These are phyloP conservation scores for Drosophila obscura DNA, from an alignment of 1,140 invertebrate species.

Conservation along the genomic window DNA sequence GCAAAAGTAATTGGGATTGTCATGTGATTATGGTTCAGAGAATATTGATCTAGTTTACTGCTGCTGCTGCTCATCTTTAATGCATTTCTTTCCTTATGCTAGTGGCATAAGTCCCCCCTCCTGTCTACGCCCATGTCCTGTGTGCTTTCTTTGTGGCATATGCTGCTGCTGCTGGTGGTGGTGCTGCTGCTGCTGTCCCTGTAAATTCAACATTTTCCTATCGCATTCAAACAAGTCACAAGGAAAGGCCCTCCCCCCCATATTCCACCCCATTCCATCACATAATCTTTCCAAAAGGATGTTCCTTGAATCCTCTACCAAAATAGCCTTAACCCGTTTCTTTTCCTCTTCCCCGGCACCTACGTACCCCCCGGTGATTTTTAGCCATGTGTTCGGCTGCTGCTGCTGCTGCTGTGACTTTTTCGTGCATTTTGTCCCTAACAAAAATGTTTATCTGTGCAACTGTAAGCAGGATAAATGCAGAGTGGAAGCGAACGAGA, in stretches of 20 bases:
- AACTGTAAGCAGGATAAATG: slow-evolving; percentile 71
- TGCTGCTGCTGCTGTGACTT: not conserved
- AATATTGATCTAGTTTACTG: no score
- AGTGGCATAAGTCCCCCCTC: not conserved
- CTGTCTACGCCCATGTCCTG: slow-evolving; percentile 11
- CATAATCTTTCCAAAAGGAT: slow-evolving; percentile 7
- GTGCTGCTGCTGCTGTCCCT: not conserved
- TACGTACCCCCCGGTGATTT: not conserved
- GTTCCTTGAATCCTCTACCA: slow-evolving; percentile 16
- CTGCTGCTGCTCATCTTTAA: no score
- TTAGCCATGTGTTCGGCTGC: no score
- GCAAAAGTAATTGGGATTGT: no score
- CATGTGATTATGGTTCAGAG: no score
- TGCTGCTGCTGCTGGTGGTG: slow-evolving; percentile 37
- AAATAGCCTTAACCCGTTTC: not conserved
- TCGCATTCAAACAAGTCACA: slow-evolving; percentile 57
- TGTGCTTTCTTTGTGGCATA: slow-evolving; percentile 35
- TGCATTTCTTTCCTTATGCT: no score
- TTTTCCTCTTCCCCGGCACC: slow-evolving; percentile 11
- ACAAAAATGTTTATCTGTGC: slow-evolving; percentile 72
- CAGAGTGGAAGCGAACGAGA: slow-evolving; percentile 40
- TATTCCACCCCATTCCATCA: not conserved
- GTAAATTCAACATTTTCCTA: slow-evolving; percentile 57
- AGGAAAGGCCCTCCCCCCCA: not conserved
- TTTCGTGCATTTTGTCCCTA: slow-evolving; percentile 37